Base-by-base conservation (phyloP, 2,888 invertebrate species). In the Metopia argyrocephala region DNA sequence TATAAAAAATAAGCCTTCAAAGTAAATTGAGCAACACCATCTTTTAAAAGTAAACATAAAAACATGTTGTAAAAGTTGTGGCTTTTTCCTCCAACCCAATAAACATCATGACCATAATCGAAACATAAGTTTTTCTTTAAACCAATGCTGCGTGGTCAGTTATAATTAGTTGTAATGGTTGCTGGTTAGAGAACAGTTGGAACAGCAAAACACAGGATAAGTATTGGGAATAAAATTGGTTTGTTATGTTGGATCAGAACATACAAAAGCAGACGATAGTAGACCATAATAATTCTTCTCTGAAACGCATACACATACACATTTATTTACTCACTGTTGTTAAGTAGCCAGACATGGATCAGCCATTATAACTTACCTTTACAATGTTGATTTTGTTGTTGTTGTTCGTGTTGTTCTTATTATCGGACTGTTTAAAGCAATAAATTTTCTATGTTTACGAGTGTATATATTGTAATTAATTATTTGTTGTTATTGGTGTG, bases 141-240 rank as follows among this genome's bases (percentile, higher is more conserved):
- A 66, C 65, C 65, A 70, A 52, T 78, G 48, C 78, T 81, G 78
- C 81, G 81, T 81, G 81, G 81, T 78, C 74, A 78, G 78, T 81
- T 81, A 70, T 70, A 81, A 81, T 81, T 81, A 78, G 74, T 73
- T 66, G 66, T 61, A 66, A 46, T 68, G 52, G 57, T 59, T 23
- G 38, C 3, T 3, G 38, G 12, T 15, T 9, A 4, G 2, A 3
- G 15, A 15, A 38, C 70, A 45, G 31, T 57, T 45, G 23, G 7
- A 78, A 20, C 69, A 64, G 21, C 54, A 25, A 54, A 27, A 38
- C n/a, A 2, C 38, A 25, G 15, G 27, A 45, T 20, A n/a, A 5
- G 28, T 62, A 56, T 28, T 56, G 18, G 31, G 7, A 48, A 48
- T 62, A 45, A 38, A 48, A 75, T 18, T 56, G 15, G 5, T 62